Evolutionary conservation across 2,888 invertebrate genomes (phyloP).

Genomic region (Malthinus seriepunctatus): DNA sequence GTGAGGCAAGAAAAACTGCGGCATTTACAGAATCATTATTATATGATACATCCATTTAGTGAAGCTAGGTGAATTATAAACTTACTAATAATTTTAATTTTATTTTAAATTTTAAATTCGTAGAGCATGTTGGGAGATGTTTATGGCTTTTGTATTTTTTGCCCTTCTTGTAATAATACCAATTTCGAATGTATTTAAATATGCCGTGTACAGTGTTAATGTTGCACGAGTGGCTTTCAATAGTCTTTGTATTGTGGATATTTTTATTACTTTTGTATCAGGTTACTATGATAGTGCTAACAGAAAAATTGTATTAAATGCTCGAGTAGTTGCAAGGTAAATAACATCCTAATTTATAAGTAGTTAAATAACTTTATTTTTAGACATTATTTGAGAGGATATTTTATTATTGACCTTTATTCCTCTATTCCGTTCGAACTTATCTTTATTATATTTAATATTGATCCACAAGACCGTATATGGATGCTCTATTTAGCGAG

Average conservation of each 20-base stretch:
- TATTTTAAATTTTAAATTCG: no score
- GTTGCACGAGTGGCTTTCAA: constrained; percentile 30
- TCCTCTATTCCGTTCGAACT: constrained; percentile 44
- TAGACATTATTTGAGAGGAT: constrained; percentile 46
- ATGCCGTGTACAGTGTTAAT: not conserved
- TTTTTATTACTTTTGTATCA: constrained; percentile 48
- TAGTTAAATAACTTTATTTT: constrained; percentile 6
- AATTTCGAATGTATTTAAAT: not conserved
- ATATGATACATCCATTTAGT: constrained; percentile 54
- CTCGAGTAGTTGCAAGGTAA: constrained; percentile 43
- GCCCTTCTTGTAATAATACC: constrained; percentile 32
- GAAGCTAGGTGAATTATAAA: constrained; percentile 33
- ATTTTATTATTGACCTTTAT: constrained; percentile 45
- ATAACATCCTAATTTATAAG: constrained; percentile 1
- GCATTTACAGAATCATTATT: constrained; percentile 32
- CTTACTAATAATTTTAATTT: no score
- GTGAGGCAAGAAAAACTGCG: constrained; percentile 44
- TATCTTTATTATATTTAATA: constrained; percentile 29
- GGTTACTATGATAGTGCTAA: constrained; percentile 50
- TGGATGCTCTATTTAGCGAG: constrained; percentile 42
- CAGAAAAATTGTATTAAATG: constrained; percentile 47
- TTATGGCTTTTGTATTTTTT: constrained; percentile 28
- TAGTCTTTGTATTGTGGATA: constrained; percentile 44
- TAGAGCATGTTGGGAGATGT: constrained; percentile 29
- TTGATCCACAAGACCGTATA: no score